Conservation (phyloP, 2,797 vertebrate species). For the Macroramphosus scolopax region DNA sequence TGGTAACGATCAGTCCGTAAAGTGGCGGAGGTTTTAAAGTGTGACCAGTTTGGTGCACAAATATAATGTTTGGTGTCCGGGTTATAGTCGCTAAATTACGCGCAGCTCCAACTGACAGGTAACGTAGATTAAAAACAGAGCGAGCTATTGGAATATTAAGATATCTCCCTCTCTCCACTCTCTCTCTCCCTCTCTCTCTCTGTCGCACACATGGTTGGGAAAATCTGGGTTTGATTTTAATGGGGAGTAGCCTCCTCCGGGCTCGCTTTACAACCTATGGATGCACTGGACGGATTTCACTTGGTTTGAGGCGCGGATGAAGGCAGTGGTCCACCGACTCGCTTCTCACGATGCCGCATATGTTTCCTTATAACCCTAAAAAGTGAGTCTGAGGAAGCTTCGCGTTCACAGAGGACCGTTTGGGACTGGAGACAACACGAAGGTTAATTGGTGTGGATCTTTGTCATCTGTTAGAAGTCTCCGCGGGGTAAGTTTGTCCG, state of each 20-base stretch:
- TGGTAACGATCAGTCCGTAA: conserved; percentile 40
- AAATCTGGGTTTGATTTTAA: conserved; percentile 79
- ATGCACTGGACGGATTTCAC: conserved; percentile 66
- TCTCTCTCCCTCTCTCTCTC: conserved; percentile 8
- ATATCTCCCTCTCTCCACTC: conserved; percentile 1
- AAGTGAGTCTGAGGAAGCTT: background rate
- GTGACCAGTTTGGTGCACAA: conserved; percentile 42
- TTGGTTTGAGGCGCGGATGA: conserved; percentile 53
- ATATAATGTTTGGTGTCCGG: too few species aligned
- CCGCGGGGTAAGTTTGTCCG: conserved; percentile 59
- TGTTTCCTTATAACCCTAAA: background rate
- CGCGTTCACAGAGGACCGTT: conserved; percentile 26
- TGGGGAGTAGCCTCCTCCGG: conserved; percentile 70
- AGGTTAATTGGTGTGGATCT: conserved; percentile 48
- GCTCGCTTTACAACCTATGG: conserved; percentile 73
- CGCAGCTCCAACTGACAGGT: too few species aligned
- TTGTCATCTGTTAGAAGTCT: background rate
- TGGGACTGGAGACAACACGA: conserved; percentile 15
- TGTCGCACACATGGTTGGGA: conserved; percentile 31
- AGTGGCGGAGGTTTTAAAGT: conserved; percentile 54
- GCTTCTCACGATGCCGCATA: too few species aligned
- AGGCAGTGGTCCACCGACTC: too few species aligned
- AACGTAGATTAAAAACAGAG: too few species aligned
- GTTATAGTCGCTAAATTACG: too few species aligned
- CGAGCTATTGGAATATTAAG: too few species aligned